A percentile compares a stretch with the other conserved stretches of the same genome.
Conservation (phyloP, 1,140 invertebrate species). For the Epicauta chinensis region DNA sequence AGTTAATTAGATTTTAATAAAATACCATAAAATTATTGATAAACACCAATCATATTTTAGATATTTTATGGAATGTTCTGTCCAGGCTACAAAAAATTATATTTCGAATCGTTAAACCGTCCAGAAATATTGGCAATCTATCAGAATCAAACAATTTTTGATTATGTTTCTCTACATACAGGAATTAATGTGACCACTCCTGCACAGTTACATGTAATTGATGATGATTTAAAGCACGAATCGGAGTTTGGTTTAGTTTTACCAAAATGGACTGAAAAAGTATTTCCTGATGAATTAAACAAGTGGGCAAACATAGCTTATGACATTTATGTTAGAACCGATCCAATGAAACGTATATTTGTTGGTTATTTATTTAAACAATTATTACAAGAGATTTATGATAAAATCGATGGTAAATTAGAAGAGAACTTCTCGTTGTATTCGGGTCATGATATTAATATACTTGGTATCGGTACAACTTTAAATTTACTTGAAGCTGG, state of each 20-base stretch:
- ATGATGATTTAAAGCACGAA: conserved; percentile 26
- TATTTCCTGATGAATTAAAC: conserved; percentile 49
- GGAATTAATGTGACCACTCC: conserved; percentile 27
- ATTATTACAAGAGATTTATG: conserved; percentile 52
- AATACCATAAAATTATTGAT: background rate
- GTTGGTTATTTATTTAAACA: conserved; percentile 51
- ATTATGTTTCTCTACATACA: conserved; percentile 25
- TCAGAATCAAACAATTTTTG: conserved; percentile 12
- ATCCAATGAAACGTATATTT: conserved; percentile 6
- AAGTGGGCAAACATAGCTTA: conserved; percentile 18
- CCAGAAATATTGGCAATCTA: too few relatives aligned
- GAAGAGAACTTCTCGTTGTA: conserved; percentile 59
- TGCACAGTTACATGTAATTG: conserved; percentile 17
- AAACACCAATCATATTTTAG: conserved; percentile 10
- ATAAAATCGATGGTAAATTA: conserved; percentile 44
- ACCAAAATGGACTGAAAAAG: conserved; percentile 55
- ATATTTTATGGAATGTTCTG: conserved; percentile 19
- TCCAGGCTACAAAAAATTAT: conserved; percentile 19
- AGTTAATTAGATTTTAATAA: conserved; percentile 6
- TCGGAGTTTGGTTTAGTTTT: conserved; percentile 49
- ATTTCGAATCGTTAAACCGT: conserved; percentile 4
- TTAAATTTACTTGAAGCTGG: conserved; percentile 58
- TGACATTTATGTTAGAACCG: background rate
- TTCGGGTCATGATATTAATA: conserved; percentile 65
- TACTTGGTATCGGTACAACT: conserved; percentile 57